Evolutionary conservation across 2,113 vertebrate species (phyloP).

Genomic region (Hystrix brachyura): DNA sequence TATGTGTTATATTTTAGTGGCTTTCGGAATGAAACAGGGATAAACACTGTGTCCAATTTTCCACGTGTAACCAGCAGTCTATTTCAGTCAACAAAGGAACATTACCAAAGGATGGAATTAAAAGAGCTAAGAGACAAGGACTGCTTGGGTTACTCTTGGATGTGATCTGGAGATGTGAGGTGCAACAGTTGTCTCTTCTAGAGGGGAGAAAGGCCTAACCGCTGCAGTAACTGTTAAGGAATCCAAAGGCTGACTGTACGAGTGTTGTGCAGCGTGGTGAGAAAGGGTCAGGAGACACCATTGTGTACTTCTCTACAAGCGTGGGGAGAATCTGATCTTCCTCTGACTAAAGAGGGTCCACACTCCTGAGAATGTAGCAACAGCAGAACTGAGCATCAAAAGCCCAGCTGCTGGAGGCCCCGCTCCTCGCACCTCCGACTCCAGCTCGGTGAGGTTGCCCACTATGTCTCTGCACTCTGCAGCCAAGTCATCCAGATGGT

Average conservation of each 20-base stretch:
- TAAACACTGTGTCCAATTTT: not conserved
- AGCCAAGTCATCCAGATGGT: slow-evolving; percentile 96
- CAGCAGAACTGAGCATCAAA: not conserved
- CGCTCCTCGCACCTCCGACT: slow-evolving; percentile 93
- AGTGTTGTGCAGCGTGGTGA: not conserved
- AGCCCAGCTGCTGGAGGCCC: not conserved
- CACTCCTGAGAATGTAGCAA: not conserved
- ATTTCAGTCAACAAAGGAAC: slow-evolving; percentile 7
- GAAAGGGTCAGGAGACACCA: not conserved
- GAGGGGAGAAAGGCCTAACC: not conserved
- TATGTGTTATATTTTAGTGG: not conserved
- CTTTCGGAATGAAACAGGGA: slow-evolving; percentile 17
- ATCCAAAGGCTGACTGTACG: not conserved
- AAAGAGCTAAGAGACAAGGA: not conserved
- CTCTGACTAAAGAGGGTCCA: not conserved
- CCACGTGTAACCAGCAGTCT: not conserved
- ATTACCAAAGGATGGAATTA: not conserved
- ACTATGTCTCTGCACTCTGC: slow-evolving; percentile 95
- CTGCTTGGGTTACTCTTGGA: not conserved
- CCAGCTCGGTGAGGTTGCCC: slow-evolving; percentile 97
- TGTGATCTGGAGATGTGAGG: not conserved
- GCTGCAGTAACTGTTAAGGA: not conserved
- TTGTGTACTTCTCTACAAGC: not conserved
- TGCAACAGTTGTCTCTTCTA: not conserved
- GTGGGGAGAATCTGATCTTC: not conserved